Evolutionary conservation across 2,113 vertebrate species (phyloP).

Genomic region (Nothobranchius furzeri): DNA sequence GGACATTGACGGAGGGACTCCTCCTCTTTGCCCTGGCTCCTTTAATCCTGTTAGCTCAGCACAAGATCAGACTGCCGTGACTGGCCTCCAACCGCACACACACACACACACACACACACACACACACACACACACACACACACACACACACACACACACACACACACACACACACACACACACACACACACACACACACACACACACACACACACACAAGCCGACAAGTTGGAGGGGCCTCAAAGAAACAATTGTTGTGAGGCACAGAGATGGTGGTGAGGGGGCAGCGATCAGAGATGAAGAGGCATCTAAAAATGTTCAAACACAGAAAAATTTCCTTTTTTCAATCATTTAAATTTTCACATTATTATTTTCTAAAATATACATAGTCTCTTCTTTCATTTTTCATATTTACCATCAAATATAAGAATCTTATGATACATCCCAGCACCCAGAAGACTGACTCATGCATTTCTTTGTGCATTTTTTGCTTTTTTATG

Average conservation of each 20-base stretch:
- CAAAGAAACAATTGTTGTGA: constrained; percentile 70
- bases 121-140: too few species aligned
- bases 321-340: background rate
- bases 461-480: constrained; percentile 24
- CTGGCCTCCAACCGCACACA: constrained; percentile 20
- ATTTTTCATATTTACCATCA: constrained; percentile 20
- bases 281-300: constrained; percentile 46
- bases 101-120: too few species aligned
- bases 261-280: constrained; percentile 42
- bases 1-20: constrained; percentile 42
- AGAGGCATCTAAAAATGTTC: constrained; percentile 4
- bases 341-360: too few species aligned
- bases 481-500: constrained; percentile 43
- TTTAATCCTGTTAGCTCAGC: constrained; percentile 76
- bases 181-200: constrained; percentile 3
- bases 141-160: background rate
- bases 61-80: constrained; percentile 58
- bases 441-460: background rate
- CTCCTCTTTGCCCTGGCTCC: constrained; percentile 44
- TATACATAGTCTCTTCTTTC: background rate
- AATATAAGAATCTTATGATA: background rate
- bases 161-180: constrained; percentile 9
- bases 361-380: constrained; percentile 5
- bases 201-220: constrained; percentile 4
- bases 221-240: constrained; percentile 31